These are phyloP conservation scores for Synanthedon myopaeformis DNA, from an alignment of 2,888 invertebrate species.

Conservation along the genomic window DNA sequence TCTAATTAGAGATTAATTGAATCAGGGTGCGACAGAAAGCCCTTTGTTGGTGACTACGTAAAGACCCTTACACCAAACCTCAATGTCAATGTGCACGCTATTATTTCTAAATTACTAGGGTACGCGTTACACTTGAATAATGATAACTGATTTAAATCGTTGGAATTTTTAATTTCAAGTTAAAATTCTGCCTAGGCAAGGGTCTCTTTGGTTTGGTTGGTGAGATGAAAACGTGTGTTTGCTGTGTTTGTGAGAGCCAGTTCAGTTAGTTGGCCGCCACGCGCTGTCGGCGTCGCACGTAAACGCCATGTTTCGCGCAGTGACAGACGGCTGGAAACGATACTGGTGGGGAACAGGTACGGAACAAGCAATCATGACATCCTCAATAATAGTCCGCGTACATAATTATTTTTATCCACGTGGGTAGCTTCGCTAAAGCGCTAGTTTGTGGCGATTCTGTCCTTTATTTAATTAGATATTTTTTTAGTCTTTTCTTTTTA, in stretches of 20 bases:
- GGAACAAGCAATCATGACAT: constrained; percentile 48
- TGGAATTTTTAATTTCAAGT: constrained; percentile 18
- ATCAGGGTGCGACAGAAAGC: constrained; percentile 43
- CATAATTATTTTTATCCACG: neutral
- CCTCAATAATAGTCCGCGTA: constrained; percentile 32
- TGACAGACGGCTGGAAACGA: constrained; percentile 59
- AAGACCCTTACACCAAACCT: constrained; percentile 16
- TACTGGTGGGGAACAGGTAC: constrained; percentile 69
- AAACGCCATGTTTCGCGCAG: constrained; percentile 54
- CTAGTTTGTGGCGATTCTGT: neutral
- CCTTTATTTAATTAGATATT: neutral
- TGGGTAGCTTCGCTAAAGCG: neutral
- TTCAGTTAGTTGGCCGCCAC: constrained; percentile 40
- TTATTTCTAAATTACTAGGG: neutral
- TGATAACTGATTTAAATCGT: constrained; percentile 1
- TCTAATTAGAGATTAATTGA: constrained; percentile 67
- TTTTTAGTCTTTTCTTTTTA: neutral
- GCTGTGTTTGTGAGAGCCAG: constrained; percentile 6
- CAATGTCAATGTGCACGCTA: constrained; percentile 9
- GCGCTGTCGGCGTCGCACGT: constrained; percentile 52
- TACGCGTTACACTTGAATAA: neutral
- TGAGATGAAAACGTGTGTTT: constrained; percentile 9
- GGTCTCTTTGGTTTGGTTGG: constrained; percentile 12
- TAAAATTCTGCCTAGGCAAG: constrained; percentile 18
- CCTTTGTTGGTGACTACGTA: constrained; percentile 36